Evolutionary conservation across 2,113 vertebrate species (phyloP).

Genomic region (Corvus moneduloides): DNA sequence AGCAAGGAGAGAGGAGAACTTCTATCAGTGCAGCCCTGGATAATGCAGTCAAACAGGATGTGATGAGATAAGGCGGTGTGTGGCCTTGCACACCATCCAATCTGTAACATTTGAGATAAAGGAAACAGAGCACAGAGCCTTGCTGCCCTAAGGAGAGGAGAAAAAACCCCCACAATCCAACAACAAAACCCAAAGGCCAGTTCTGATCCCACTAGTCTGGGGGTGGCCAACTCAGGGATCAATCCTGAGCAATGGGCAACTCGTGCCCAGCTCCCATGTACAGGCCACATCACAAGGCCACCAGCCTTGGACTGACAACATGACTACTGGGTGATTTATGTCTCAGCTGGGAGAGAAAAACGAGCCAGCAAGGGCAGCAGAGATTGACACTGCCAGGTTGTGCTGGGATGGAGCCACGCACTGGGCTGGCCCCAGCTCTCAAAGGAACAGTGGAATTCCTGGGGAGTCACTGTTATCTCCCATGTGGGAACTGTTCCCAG

Average conservation of each 20-base stretch:
- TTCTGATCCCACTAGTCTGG: not conserved
- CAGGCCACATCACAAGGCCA: not conserved
- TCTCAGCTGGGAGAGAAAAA: not conserved
- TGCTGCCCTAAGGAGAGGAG: not conserved
- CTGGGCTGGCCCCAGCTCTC: not conserved
- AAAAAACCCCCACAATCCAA: not conserved
- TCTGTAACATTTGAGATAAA: not conserved
- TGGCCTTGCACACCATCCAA: not conserved
- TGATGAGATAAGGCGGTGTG: conserved; percentile 21
- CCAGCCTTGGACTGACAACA: not conserved
- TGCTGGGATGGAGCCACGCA: not conserved
- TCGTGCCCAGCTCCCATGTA: rapidly evolving
- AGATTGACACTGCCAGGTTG: conserved; percentile 55
- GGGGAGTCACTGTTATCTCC: conserved; percentile 5
- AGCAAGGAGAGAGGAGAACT: not conserved
- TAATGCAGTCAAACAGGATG: conserved; percentile 14
- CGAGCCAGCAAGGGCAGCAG: not conserved
- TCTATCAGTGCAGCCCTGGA: not conserved
- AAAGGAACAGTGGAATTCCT: conserved; percentile 24
- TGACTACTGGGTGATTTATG: not conserved
- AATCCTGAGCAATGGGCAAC: not conserved
- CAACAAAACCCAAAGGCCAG: not conserved
- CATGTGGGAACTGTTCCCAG: not conserved
- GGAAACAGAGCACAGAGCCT: not conserved
- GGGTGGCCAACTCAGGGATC: not conserved